These are phyloP conservation scores for Deladenus siricidicola DNA, from an alignment of 2,888 invertebrate genomes.

Conservation along the genomic window DNA sequence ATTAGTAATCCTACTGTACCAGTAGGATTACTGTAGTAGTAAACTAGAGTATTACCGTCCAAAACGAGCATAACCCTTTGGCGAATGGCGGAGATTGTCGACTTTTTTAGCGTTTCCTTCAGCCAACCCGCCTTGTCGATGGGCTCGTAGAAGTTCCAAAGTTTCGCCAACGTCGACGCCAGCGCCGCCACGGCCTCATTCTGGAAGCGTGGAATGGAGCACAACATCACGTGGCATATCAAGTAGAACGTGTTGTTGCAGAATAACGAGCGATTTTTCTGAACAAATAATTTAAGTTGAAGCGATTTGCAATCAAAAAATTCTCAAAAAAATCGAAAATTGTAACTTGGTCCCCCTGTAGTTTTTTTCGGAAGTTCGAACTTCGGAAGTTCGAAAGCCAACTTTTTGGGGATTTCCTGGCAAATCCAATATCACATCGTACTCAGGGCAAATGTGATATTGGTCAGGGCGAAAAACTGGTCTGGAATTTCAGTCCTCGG, in stretches of 20 bases:
- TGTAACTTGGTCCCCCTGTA: no score
- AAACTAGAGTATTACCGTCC: conserved; percentile 1
- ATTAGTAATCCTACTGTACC: no score
- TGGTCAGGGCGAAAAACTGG: no score
- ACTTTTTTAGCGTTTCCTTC: background rate
- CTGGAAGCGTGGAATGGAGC: background rate
- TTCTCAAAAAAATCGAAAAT: no score
- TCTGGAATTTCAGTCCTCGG: no score
- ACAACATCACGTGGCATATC: background rate
- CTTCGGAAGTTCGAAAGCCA: no score
- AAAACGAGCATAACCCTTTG: background rate
- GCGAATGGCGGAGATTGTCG: background rate
- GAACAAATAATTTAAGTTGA: background rate
- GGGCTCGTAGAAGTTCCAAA: background rate
- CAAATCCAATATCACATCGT: no score
- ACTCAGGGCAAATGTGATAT: no score
- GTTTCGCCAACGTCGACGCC: background rate
- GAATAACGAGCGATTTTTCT: background rate
- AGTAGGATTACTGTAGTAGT: no score
- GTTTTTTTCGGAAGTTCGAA: no score
- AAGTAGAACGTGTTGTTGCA: background rate
- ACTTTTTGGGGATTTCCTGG: no score
- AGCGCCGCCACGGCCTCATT: background rate
- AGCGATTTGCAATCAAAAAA: no score
- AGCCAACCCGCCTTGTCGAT: background rate